Percentiles rank a stretch among this genome's conserved stretches.
phyloP scores from a whole-genome alignment of 2,797 vertebrate species.

The Uromys caudimaculatus region DNA sequence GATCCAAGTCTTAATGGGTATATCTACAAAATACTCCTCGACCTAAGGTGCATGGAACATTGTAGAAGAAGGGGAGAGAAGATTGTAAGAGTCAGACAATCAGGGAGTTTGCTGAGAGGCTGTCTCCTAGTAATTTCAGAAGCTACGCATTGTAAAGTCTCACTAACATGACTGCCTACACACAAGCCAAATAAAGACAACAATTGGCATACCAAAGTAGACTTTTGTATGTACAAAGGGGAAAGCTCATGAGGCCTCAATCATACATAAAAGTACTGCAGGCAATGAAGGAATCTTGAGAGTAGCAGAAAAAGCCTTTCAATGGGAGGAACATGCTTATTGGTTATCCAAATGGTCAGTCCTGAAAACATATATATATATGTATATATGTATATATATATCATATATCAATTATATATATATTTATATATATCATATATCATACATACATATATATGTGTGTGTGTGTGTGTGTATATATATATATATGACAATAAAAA shows the following conservation, averaged over 20 bases:
- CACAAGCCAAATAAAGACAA: background rate
- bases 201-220: background rate
- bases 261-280: background rate
- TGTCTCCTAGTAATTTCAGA: background rate
- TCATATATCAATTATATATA: no score
- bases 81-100: no score
- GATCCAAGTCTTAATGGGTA: background rate
- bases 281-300: background rate
- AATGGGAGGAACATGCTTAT: background rate
- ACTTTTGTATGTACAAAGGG: background rate
- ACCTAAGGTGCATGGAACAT: background rate
- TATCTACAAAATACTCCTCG: background rate
- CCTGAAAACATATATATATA: background rate
- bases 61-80: background rate
- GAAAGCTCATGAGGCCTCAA: background rate
- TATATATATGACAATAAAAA: background rate
- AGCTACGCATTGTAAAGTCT: background rate
- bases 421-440: no score
- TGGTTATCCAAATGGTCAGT: background rate
- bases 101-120: background rate
- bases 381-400: no score
- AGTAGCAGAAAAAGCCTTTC: background rate
- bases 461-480: no score
- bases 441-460: background rate
- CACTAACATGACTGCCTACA: background rate